Evolutionary conservation across 2,797 vertebrate species (phyloP).

Genomic region (Manis crassicaudata): DNA sequence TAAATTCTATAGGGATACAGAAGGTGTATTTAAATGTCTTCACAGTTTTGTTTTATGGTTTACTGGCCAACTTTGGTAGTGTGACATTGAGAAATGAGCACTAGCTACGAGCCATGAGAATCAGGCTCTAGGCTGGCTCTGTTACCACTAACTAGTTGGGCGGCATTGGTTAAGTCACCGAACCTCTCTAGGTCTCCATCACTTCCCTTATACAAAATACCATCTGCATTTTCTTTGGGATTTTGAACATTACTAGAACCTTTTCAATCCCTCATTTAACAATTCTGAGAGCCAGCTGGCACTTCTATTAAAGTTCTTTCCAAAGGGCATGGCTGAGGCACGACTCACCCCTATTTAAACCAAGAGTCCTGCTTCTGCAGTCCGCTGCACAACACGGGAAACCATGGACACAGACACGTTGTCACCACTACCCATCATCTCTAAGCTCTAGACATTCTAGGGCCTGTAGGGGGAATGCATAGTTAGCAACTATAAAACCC

Average conservation of each 20-base stretch:
- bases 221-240: background rate
- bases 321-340: background rate
- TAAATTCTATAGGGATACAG: background rate
- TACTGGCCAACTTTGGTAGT: background rate
- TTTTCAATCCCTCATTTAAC: background rate
- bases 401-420: background rate
- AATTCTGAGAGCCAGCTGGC: background rate
- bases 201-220: background rate
- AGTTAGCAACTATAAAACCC: background rate
- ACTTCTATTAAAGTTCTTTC: constrained; percentile 41
- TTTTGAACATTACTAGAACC: background rate
- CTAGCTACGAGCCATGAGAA: background rate
- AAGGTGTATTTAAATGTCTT: background rate
- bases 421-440: background rate
- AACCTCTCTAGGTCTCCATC: background rate
- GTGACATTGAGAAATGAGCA: background rate
- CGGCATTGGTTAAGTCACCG: background rate
- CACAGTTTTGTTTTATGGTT: background rate
- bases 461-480: background rate
- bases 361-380: background rate
- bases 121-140: background rate
- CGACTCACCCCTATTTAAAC: background rate
- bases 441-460: background rate
- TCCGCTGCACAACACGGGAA: background rate
- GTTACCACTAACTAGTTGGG: background rate